Evolutionary conservation across 2,113 vertebrate species (phyloP).

Genomic region (Neogale vison): DNA sequence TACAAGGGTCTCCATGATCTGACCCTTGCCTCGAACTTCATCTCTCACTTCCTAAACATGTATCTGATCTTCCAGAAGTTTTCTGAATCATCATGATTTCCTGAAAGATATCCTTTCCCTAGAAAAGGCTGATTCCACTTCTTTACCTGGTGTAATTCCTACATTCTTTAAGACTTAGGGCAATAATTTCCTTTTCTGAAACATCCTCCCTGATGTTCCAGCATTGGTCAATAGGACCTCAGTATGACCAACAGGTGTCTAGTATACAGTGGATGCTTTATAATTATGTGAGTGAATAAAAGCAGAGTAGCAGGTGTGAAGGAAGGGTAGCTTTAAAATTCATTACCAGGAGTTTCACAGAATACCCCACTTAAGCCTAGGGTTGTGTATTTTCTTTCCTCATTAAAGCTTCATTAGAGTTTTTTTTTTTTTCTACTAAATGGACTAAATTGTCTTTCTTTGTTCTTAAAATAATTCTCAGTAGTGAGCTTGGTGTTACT

Average conservation of each 20-base stretch:
- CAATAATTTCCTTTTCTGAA: neutral
- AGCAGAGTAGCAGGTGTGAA: neutral
- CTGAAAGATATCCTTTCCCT: neutral
- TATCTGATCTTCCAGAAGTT: neutral
- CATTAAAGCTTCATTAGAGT: constrained; percentile 49
- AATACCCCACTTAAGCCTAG: neutral
- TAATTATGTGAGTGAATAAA: neutral
- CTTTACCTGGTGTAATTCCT: neutral
- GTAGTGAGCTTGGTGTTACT: neutral
- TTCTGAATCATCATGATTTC: neutral
- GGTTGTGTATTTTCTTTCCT: constrained; percentile 54
- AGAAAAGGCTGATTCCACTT: neutral
- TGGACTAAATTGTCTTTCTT: constrained; percentile 49
- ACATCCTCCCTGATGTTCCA: neutral
- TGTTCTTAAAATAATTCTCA: constrained; percentile 55
- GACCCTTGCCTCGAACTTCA: neutral
- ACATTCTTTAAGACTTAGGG: neutral
- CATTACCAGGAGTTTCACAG: neutral
- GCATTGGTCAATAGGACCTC: neutral
- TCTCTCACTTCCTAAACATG: neutral
- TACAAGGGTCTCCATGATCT: neutral
- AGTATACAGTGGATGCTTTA: neutral
- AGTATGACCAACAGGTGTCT: neutral
- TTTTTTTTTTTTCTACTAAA: neutral
- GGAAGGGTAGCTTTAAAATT: constrained; percentile 41